Evolutionary conservation across 2,797 vertebrate species (phyloP).

Genomic region (Rhinichthys osculus): DNA sequence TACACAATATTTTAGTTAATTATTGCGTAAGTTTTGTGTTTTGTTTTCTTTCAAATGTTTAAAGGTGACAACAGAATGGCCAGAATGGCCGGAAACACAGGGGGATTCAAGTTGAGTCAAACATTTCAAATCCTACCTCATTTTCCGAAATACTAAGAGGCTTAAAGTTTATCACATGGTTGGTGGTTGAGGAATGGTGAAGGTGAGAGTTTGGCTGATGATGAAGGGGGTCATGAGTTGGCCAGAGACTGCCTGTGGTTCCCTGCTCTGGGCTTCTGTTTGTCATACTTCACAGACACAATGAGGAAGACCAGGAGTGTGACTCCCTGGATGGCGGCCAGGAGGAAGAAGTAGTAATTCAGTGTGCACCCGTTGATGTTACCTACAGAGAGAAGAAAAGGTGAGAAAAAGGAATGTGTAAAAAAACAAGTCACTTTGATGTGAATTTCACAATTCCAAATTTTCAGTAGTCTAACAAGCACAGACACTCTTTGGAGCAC

Average conservation of each 20-base stretch:
- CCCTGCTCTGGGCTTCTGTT: conserved; percentile 74
- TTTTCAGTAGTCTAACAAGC: not conserved
- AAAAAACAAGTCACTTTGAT: not conserved
- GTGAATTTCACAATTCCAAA: not conserved
- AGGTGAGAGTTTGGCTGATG: conserved; percentile 9
- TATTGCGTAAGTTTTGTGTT: not conserved
- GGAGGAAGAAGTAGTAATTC: conserved; percentile 96
- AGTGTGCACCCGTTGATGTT: conserved; percentile 95
- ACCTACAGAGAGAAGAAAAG: conserved; percentile 73
- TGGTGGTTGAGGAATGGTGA: conserved; percentile 6
- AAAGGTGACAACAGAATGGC: not conserved
- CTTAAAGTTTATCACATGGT: not conserved
- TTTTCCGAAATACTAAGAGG: not conserved
- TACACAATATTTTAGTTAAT: not conserved
- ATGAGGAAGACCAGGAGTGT: conserved; percentile 95
- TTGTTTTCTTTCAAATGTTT: not conserved
- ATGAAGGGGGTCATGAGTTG: conserved; percentile 70
- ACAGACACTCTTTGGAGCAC: not conserved
- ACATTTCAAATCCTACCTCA: not conserved
- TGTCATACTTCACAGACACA: conserved; percentile 91
- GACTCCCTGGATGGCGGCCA: conserved; percentile 92
- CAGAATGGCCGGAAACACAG: not conserved
- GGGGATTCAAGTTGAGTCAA: not conserved
- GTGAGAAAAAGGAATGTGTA: conserved; percentile 1
- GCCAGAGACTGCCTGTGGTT: conserved; percentile 67